Conservation (phyloP, 64 coral and sea anemone genomes). For the Actinia equina region DNA sequence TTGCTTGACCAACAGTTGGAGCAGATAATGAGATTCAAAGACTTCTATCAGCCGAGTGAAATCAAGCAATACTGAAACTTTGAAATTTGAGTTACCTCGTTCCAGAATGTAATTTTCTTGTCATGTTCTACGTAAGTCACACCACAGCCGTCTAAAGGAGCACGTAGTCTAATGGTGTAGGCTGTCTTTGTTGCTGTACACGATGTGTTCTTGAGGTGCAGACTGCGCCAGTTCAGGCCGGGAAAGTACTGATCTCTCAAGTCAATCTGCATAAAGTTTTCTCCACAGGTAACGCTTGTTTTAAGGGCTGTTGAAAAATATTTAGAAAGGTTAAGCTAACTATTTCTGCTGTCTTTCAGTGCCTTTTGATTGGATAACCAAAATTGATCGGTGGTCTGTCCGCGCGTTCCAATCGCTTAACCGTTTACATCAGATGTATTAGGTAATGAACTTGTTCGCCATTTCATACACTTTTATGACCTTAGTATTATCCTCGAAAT, state of each 20-base stretch:
- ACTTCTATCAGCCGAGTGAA: no score
- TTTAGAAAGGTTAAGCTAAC: neutral
- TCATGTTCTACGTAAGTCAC: neutral
- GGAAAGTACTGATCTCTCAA: neutral
- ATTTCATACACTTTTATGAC: no score
- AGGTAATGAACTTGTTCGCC: no score
- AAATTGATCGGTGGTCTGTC: no score
- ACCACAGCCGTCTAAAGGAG: neutral
- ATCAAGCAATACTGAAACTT: no score
- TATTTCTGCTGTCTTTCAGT: no score
- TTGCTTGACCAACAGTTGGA: no score
- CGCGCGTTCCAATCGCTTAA: neutral
- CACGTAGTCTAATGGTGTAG: neutral
- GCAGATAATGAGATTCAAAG: no score
- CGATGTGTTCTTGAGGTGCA: neutral
- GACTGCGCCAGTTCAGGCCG: neutral
- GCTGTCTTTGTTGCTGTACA: neutral
- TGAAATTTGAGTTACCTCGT: neutral
- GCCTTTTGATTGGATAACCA: no score
- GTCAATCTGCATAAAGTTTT: neutral
- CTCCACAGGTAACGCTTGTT: neutral
- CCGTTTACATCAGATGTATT: no score
- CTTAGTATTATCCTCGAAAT: no score
- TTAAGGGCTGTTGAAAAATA: neutral
- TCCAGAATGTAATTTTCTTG: neutral